These are phyloP conservation scores for Callyntrura guangdongensis DNA, from an alignment of 2,888 invertebrate species.

Conservation along the genomic window DNA sequence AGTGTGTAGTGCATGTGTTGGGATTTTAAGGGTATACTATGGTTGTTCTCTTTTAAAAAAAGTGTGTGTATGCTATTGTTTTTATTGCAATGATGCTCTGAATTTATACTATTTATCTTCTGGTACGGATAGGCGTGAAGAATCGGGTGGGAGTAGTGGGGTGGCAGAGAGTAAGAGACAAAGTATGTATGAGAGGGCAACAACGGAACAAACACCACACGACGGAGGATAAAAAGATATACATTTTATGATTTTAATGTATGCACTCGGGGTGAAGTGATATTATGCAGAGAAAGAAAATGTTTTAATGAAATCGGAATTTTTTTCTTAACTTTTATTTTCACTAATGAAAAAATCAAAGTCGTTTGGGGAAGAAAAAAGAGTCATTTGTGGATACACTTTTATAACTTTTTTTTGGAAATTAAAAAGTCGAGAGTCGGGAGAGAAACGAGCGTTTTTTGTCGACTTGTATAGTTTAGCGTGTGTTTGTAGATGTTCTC, in stretches of 20 bases:
- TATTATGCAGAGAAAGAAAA: neutral
- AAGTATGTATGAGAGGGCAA: neutral
- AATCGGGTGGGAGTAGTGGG: neutral
- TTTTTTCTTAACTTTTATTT: neutral
- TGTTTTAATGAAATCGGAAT: no score
- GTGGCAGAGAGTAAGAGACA: neutral
- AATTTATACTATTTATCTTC: constrained; percentile 48
- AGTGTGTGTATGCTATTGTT: no score
- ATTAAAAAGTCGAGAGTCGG: constrained; percentile 6
- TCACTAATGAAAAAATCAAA: neutral
- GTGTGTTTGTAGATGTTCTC: no score
- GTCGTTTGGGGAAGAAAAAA: neutral
- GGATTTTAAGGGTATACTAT: no score
- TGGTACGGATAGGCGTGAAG: constrained; percentile 71
- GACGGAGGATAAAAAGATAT: no score
- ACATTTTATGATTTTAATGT: neutral
- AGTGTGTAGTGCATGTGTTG: no score
- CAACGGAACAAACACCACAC: no score
- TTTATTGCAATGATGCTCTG: neutral
- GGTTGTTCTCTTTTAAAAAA: no score
- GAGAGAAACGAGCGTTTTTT: neutral
- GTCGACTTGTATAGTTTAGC: no score
- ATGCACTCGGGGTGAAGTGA: constrained; percentile 57
- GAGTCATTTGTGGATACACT: neutral
- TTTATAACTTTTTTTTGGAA: neutral